Conservation (phyloP, 2,797 vertebrate species). For the Rhinichthys osculus region DNA sequence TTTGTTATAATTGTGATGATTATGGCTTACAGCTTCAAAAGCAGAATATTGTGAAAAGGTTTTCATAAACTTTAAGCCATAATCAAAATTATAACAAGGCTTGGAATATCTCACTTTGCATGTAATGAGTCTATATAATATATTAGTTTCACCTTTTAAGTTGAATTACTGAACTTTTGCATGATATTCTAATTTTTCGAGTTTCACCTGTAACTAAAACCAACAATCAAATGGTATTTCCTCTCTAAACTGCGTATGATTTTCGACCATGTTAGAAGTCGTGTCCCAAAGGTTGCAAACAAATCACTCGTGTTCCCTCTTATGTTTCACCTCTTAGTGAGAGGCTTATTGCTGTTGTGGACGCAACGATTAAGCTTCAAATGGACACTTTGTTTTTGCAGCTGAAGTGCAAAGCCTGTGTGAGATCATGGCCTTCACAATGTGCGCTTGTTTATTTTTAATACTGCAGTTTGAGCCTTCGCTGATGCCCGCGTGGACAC, state of each 20-base stretch:
- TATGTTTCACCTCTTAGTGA: conserved; percentile 3
- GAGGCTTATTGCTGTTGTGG: conserved; percentile 48
- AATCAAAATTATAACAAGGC: too few species aligned
- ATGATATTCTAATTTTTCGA: too few species aligned
- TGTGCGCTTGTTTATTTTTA: conserved; percentile 56
- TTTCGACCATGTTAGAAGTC: conserved; percentile 49
- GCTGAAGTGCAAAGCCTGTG: conserved; percentile 57
- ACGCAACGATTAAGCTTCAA: conserved; percentile 35
- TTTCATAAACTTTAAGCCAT: too few species aligned
- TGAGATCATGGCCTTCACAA: conserved; percentile 53
- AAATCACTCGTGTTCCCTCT: conserved; percentile 37
- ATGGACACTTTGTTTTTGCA: conserved; percentile 60
- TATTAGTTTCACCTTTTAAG: too few species aligned
- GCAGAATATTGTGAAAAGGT: too few species aligned
- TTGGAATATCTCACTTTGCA: too few species aligned
- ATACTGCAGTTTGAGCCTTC: conserved; percentile 31
- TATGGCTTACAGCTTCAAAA: too few species aligned
- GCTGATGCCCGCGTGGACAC: conserved; percentile 38
- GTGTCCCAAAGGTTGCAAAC: conserved; percentile 48
- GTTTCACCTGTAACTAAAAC: background rate
- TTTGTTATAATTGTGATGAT: too few species aligned
- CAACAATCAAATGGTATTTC: background rate
- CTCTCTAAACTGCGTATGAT: background rate
- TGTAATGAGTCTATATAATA: too few species aligned
- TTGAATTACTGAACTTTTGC: too few species aligned